Base-by-base conservation (phyloP, 1,140 invertebrate genomes). In the Macrobrachium rosenbergii region DNA sequence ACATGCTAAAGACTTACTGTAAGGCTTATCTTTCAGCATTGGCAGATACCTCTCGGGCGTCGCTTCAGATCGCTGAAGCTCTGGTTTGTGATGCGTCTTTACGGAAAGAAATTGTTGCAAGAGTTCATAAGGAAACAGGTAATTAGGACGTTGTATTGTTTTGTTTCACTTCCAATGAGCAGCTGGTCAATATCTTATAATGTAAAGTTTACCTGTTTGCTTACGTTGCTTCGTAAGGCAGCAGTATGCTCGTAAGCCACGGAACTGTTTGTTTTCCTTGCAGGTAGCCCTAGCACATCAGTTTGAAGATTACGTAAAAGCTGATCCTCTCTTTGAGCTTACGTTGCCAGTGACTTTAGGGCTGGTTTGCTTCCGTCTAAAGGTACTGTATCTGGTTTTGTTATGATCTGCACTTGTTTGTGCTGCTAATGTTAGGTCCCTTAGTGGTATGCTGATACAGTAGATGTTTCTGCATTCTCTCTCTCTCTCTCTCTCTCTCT, bases 11-110 rank as follows among this genome's bases (percentile, higher is more conserved):
- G n/a, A n/a, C n/a, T n/a, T n/a, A n/a, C n/a, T n/a, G n/a, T n/a
- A 73, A 84, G 64, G 14, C 58, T 88, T 75, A 87, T 89, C 90
- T 91, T 91, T n/a, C 92, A 98, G 94, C 96, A 99, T 91, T 98
- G 97, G 96, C 97, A 98, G 93, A 98, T 99, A 90, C 95, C 97
- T 17, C 92, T 99, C 58, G 97, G 98, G 0, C 93, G 99, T 86
- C 94, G 98, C 90, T 99, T 99, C 92, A 94, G 98, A 83, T 95
- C 98, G 0, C 92, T 99, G 16, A 99, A 99, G 92, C 92, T 99
- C 7, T 99, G 98, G 99, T 99, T 99, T 91, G 98, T 99, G 0
- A 91, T 99, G 82, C 93, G 98, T 78, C 92, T 97, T 0, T 98
- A 98, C 90, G 98, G 98, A 0, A 93, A 96, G 0, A 95, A 97